phyloP scores from a whole-genome alignment of 2,797 vertebrate genomes.

The Crax fasciolata region DNA sequence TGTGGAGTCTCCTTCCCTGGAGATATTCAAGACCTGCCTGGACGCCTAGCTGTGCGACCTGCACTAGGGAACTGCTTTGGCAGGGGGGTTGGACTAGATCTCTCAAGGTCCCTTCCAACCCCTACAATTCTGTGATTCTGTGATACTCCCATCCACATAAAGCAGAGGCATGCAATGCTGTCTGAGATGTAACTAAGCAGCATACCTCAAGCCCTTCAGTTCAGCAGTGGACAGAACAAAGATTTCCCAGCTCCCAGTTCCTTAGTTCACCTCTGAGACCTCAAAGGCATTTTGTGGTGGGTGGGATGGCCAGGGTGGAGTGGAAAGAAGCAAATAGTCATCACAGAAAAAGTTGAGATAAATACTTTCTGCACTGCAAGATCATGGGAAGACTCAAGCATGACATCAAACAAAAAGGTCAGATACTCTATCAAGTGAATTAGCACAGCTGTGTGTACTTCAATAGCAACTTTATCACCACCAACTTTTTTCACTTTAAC shows the following conservation, averaged over 20 bases:
- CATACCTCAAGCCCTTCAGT: background rate
- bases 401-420: background rate
- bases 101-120: no score
- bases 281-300: background rate
- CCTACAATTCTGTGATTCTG: no score
- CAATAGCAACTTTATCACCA: background rate
- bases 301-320: background rate
- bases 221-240: background rate
- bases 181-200: background rate
- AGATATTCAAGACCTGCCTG: no score
- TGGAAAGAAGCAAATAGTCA: background rate
- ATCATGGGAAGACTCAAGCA: background rate
- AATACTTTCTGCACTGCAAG: background rate
- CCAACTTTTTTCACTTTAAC: background rate
- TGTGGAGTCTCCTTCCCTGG: no score
- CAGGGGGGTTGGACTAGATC: no score
- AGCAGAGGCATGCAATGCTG: accelerated
- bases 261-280: background rate
- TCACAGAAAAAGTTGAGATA: background rate
- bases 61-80: no score
- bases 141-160: accelerated
- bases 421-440: background rate
- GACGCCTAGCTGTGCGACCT: no score
- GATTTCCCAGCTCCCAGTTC: background rate
- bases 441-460: background rate